A percentile compares a stretch with the other conserved stretches of the same genome.
Evolutionary conservation across 2,797 vertebrate species (phyloP).

Genomic region (Sternarchorhynchus goeldii): DNA sequence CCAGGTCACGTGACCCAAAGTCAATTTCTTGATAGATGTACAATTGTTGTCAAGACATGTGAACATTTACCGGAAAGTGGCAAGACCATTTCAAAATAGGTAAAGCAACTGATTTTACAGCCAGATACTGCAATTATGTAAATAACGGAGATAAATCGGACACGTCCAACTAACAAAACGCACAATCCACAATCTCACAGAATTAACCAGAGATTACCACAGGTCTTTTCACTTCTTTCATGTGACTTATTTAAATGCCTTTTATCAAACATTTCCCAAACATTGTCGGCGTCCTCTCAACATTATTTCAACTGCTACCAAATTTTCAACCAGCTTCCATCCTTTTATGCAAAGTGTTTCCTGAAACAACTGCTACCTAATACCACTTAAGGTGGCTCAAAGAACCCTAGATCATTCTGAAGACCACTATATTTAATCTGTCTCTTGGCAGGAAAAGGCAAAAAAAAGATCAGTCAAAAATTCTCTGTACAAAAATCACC

Average conservation of each 20-base stretch:
- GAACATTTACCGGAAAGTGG: constrained; percentile 32
- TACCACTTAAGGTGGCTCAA: constrained; percentile 24
- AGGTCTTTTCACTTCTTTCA: constrained; percentile 28
- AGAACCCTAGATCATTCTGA: constrained; percentile 19
- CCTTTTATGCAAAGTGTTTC: constrained; percentile 1
- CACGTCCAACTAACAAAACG: constrained; percentile 33
- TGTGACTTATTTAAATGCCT: constrained; percentile 9
- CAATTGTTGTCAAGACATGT: constrained; percentile 32
- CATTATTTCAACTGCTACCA: background rate
- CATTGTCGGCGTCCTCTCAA: background rate
- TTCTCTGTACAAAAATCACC: constrained; percentile 28
- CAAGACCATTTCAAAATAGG: constrained; percentile 30
- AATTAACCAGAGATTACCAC: constrained; percentile 28
- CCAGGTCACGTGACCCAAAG: constrained; percentile 22
- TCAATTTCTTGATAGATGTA: constrained; percentile 36
- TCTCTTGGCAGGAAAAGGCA: constrained; percentile 15
- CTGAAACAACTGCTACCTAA: constrained; percentile 21
- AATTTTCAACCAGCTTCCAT: background rate
- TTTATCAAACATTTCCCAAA: constrained; percentile 23
- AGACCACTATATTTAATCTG: constrained; percentile 30
- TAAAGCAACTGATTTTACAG: constrained; percentile 50
- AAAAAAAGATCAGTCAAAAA: constrained; percentile 26
- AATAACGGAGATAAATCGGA: constrained; percentile 39
- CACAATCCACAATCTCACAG: constrained; percentile 40
- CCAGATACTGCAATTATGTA: constrained; percentile 48